A percentile compares a stretch with the other conserved stretches of the same genome.
These are phyloP conservation scores for Gonatopus flavifemur DNA, from an alignment of 1,140 invertebrate species.

Conservation along the genomic window DNA sequence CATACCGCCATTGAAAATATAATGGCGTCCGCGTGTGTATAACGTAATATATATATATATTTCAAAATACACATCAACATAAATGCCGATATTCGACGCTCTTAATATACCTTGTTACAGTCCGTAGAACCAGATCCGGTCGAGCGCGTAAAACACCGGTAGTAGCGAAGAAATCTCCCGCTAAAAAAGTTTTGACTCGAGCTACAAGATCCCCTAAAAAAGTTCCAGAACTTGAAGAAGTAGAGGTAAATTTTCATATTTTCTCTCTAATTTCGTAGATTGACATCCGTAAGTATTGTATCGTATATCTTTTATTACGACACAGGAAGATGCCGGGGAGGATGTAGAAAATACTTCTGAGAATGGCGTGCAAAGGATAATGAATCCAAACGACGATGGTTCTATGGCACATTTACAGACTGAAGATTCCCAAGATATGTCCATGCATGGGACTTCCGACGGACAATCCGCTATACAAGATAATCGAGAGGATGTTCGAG, in stretches of 20 bases:
- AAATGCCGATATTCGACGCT: not conserved
- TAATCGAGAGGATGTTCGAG: not conserved
- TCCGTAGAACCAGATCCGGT: constrained; percentile 43
- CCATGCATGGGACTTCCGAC: constrained; percentile 17
- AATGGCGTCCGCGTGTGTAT: constrained; percentile 32
- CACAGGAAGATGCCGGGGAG: constrained; percentile 12
- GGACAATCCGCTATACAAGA: constrained; percentile 12
- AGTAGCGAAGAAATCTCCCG: constrained; percentile 38
- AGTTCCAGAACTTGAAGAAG: constrained; percentile 34
- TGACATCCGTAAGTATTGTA: not conserved
- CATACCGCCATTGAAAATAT: constrained; percentile 38
- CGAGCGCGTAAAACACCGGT: constrained; percentile 35
- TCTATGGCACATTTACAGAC: constrained; percentile 29
- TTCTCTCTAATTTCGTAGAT: not conserved
- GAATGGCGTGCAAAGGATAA: constrained; percentile 35
- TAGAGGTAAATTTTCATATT: constrained; percentile 15
- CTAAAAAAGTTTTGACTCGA: constrained; percentile 36
- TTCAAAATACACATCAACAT: not conserved
- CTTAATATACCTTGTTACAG: constrained; percentile 19
- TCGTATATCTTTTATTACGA: constrained; percentile 10
- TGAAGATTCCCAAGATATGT: constrained; percentile 30
- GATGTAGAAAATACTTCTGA: constrained; percentile 29
- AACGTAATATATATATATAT: constrained; percentile 22
- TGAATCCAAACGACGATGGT: constrained; percentile 28
- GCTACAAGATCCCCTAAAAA: constrained; percentile 32